Conservation (phyloP, 2,797 vertebrate genomes). For the Cynodonichthys magdalenae region DNA sequence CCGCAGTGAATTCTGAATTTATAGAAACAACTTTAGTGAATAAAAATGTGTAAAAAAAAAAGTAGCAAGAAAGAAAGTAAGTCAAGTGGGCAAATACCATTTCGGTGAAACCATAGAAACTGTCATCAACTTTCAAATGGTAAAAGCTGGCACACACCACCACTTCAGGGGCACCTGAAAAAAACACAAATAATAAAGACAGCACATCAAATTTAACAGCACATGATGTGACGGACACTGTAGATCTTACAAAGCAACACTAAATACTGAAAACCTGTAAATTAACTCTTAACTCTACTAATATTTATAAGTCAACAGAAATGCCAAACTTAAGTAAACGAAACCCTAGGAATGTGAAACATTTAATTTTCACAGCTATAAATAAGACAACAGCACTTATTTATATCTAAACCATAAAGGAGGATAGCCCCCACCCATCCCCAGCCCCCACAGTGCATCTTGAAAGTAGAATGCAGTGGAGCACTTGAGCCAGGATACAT, state of each 20-base stretch:
- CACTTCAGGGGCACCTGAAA: slow-evolving; percentile 69
- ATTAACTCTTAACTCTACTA: neutral
- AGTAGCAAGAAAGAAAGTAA: neutral
- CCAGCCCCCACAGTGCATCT: slow-evolving; percentile 16
- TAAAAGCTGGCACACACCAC: slow-evolving; percentile 84
- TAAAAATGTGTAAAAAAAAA: neutral
- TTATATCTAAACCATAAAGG: slow-evolving; percentile 32
- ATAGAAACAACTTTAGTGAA: neutral
- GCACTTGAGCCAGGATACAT: slow-evolving; percentile 52
- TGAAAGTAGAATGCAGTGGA: slow-evolving; percentile 33
- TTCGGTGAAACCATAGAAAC: slow-evolving; percentile 75
- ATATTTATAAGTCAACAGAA: too few species aligned
- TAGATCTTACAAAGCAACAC: neutral
- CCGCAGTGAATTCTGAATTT: neutral
- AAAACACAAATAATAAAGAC: slow-evolving; percentile 23
- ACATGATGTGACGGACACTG: neutral
- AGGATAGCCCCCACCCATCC: neutral
- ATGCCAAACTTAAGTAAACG: neutral
- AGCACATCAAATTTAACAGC: neutral
- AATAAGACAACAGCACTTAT: slow-evolving; percentile 23
- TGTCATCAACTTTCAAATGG: slow-evolving; percentile 80
- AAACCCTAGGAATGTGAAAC: neutral
- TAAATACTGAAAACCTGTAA: neutral
- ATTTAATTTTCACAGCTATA: slow-evolving; percentile 22
- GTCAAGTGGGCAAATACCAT: slow-evolving; percentile 79